These are phyloP conservation scores for Torymus tubicola DNA, from an alignment of 2,888 invertebrate genomes.

Conservation along the genomic window DNA sequence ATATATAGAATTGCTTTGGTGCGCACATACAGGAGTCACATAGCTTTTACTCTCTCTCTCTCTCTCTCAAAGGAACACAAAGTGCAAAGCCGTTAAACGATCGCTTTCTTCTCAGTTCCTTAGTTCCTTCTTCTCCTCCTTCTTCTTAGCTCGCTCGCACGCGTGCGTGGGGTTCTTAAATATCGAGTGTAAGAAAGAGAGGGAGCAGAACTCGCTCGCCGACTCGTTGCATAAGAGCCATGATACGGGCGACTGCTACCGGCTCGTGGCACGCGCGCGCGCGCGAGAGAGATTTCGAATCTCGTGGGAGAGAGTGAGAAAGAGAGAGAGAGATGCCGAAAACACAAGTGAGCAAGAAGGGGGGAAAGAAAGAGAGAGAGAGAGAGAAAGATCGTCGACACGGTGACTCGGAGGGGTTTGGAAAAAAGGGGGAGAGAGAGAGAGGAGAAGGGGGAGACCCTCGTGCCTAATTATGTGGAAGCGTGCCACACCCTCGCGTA, in stretches of 20 bases:
- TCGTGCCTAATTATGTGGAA: conserved; percentile 67
- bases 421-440: conserved; percentile 56
- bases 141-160: not conserved
- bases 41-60: not conserved
- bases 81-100: conserved; percentile 47
- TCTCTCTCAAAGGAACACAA: conserved; percentile 9
- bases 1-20: conserved; percentile 6
- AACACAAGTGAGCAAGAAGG: conserved; percentile 20
- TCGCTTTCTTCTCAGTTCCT: conserved; percentile 34
- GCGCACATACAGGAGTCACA: conserved; percentile 36
- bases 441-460: conserved; percentile 58
- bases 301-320: conserved; percentile 63
- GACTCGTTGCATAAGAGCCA: conserved; percentile 53
- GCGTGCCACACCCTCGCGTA: conserved; percentile 61
- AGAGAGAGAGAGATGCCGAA: conserved; percentile 55
- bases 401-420: conserved; percentile 54
- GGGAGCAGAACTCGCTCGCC: conserved; percentile 3
- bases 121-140: not conserved
- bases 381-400: conserved; percentile 57
- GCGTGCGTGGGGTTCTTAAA: conserved; percentile 59
- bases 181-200: conserved; percentile 59
- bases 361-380: conserved; percentile 57
- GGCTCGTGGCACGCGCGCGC: conserved; percentile 66
- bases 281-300: conserved; percentile 51
- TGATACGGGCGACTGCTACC: conserved; percentile 48